Evolutionary conservation across 2,113 vertebrate species (phyloP), one percentile per base, ranked within the genome.

Genomic region (Muscicapa adusta): DNA sequence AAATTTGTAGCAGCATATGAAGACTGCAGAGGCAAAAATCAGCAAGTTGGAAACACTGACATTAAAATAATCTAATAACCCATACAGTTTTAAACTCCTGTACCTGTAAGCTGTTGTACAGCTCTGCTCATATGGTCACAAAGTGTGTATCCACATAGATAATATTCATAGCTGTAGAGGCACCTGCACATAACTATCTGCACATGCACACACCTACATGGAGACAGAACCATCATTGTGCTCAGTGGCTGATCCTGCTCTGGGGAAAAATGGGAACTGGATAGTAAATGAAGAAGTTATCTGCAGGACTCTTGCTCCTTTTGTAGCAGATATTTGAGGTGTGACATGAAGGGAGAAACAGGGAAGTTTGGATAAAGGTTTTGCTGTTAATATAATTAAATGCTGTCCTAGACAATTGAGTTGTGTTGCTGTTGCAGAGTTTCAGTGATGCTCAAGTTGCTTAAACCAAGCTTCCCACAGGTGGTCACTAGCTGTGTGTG

Each of bases 401-500:
- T 71, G 31, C 29, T 93, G 18, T 82, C 20, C 26, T 70, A 33
- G 88, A 66, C 33, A 43, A 9, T 14, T 47, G 54, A 88, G 42
- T 63, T 91, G 13, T 63, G 34, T 51, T 91, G 71, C 54, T 91
- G 23, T 75, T 89, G 54, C 18, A 47, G 78, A 67, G 34, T 88
- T 88, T 51, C 53, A 24, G 28, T 74, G 92, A 89, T 86, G 43
- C 43, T 74, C 38, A 54, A 66, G 34, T 86, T 86, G 60, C 56
- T 86, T 57, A 77, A 89, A 71, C 47, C 26, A 56, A 10, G 31
- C 53, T 78, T 92, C 76, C 89, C 83, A 77, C 83, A 93, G 95
- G 92, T 95, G 92, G 79, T 92, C 82, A 71, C 75, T 94, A 43
- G 56, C 65, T 94, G 60, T 86, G 91, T 90, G 91, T 96, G 94